Evolutionary conservation across 2,797 vertebrate species (phyloP).

Genomic region (Morelia viridis): DNA sequence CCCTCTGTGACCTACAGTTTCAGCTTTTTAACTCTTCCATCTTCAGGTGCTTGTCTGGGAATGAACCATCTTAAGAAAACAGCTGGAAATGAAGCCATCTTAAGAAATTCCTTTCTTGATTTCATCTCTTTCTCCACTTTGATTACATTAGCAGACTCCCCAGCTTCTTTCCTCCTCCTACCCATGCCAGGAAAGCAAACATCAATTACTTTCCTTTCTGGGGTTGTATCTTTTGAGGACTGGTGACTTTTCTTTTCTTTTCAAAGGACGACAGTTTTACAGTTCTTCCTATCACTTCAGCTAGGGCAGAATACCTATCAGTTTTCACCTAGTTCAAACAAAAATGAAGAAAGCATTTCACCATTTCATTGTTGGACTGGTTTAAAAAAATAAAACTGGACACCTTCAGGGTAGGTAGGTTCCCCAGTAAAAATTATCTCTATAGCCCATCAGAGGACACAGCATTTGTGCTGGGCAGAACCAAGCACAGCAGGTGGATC

Average conservation of each 20-base stretch:
- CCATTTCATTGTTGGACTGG: background rate
- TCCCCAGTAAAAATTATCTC: too few relatives aligned
- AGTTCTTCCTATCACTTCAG: background rate
- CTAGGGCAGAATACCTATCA: background rate
- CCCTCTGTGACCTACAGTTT: background rate
- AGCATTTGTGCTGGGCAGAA: background rate
- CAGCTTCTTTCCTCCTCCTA: background rate
- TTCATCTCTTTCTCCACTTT: background rate
- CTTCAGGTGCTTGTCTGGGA: background rate
- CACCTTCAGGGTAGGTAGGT: too few relatives aligned
- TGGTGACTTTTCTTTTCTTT: background rate
- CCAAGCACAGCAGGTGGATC: background rate
- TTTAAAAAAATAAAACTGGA: too few relatives aligned
- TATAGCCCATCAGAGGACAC: background rate
- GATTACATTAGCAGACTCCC: background rate
- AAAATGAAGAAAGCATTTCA: background rate
- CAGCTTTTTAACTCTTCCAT: background rate
- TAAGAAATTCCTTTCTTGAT: background rate
- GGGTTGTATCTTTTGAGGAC: background rate
- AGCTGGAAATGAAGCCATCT: background rate
- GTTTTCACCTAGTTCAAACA: background rate
- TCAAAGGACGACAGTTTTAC: background rate
- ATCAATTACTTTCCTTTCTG: background rate
- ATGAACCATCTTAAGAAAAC: background rate
- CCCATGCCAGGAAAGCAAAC: background rate